These are phyloP conservation scores for Psylliodes chrysocephalus DNA, from an alignment of 2,888 invertebrate species.

Conservation along the genomic window DNA sequence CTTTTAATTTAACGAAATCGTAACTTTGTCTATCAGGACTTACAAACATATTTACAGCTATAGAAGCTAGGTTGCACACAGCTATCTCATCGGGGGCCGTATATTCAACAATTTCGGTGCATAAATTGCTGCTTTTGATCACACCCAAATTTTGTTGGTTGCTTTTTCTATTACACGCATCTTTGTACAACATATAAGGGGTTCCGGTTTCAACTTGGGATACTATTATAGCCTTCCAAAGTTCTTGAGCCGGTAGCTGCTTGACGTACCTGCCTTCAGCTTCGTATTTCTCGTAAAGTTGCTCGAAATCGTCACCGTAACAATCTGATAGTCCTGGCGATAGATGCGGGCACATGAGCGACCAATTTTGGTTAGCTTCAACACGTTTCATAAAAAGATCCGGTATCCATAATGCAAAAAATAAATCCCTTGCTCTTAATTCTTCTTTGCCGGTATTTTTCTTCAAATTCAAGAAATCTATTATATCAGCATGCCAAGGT, in stretches of 20 bases:
- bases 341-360: slow-evolving; percentile 96
- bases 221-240: slow-evolving; percentile 95
- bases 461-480: slow-evolving; percentile 93
- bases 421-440: slow-evolving; percentile 91
- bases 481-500: slow-evolving; percentile 98
- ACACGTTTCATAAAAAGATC: slow-evolving; percentile 98
- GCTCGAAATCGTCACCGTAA: slow-evolving; percentile 96
- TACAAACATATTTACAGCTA: slow-evolving; percentile 96
- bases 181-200: slow-evolving; percentile 97
- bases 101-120: slow-evolving; percentile 98
- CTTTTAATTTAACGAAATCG: slow-evolving; percentile 87
- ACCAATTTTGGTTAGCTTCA: slow-evolving; percentile 86
- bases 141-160: slow-evolving; percentile 99
- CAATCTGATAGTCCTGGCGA: slow-evolving; percentile 90
- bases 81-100: slow-evolving; percentile 93
- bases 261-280: slow-evolving; percentile 72
- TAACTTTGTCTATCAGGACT: slow-evolving; percentile 77
- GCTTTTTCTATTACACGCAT: slow-evolving; percentile 95
- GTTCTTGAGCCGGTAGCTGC: slow-evolving; percentile 81
- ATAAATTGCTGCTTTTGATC: slow-evolving; percentile 97
- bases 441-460: slow-evolving; percentile 94
- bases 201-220: slow-evolving; percentile 98
- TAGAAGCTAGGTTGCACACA: slow-evolving; percentile 97
- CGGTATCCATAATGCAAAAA: slow-evolving; percentile 97
- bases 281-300: slow-evolving; percentile 88